phyloP scores from a whole-genome alignment of 2,113 vertebrate genomes.

The Heliornis fulica region DNA sequence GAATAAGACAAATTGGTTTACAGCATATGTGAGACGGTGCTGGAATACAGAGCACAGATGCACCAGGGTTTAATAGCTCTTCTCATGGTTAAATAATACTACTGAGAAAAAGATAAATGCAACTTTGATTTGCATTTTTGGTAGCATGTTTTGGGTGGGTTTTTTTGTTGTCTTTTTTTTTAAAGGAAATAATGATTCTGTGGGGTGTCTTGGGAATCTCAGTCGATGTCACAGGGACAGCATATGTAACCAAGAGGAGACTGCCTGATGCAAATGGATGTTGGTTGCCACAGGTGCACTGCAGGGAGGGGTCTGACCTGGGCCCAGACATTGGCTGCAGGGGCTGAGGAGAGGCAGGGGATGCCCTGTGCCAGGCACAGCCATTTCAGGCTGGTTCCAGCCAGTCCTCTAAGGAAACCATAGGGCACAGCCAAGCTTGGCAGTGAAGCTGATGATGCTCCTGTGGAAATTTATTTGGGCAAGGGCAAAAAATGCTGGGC shows the following conservation, averaged over 20 bases:
- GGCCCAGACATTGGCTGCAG: fast-evolving
- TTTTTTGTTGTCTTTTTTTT: no score
- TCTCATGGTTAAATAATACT: not conserved
- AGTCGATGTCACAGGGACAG: fast-evolving
- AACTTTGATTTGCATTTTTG: not conserved
- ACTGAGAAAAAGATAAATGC: not conserved
- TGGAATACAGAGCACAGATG: not conserved
- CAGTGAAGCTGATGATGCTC: fast-evolving
- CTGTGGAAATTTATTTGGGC: not conserved
- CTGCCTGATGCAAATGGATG: fast-evolving
- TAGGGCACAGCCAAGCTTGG: not conserved
- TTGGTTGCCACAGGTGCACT: fast-evolving
- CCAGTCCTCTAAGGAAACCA: fast-evolving
- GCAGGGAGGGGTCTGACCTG: fast-evolving
- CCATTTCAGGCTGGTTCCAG: not conserved
- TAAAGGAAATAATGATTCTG: not conserved
- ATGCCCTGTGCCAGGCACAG: fast-evolving
- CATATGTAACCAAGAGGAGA: fast-evolving
- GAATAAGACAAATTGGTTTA: not conserved
- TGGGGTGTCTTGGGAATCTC: not conserved
- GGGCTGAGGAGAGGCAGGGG: fast-evolving
- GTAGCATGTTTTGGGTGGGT: not conserved
- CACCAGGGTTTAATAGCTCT: not conserved
- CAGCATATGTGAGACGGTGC: fast-evolving
- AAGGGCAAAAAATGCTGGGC: not conserved